phyloP scores from a whole-genome alignment of 1,140 invertebrate genomes.

The Drosophila takahashii region DNA sequence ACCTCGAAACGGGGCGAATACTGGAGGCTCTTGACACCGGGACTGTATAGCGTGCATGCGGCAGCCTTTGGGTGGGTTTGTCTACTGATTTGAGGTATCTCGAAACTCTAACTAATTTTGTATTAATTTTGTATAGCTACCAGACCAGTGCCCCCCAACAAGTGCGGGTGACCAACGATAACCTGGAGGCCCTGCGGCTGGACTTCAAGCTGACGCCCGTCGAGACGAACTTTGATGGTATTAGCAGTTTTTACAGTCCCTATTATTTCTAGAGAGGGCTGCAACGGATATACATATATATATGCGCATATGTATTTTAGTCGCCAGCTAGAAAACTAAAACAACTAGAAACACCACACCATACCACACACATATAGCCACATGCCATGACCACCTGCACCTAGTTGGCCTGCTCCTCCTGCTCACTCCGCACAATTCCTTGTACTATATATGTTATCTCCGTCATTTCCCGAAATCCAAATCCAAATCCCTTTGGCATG shows the following conservation, averaged over 20 bases:
- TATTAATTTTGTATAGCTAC: conserved; percentile 48
- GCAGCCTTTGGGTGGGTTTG: conserved; percentile 89
- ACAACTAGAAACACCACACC: background rate
- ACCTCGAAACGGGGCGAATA: conserved; percentile 93
- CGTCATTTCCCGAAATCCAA: background rate
- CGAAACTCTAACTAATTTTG: background rate
- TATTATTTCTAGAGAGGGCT: conserved; percentile 73
- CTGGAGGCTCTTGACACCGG: conserved; percentile 94
- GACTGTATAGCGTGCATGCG: conserved; percentile 90
- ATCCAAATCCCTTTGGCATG: conserved; percentile 1
- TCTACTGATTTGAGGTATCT: too few relatives aligned
- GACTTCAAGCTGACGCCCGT: conserved; percentile 81
- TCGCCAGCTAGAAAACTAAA: conserved; percentile 13
- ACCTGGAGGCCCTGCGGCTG: conserved; percentile 71
- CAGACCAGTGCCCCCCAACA: conserved; percentile 68
- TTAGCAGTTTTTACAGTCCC: conserved; percentile 83
- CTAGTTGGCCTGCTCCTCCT: conserved; percentile 28
- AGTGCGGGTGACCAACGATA: conserved; percentile 75
- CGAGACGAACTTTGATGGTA: conserved; percentile 82
- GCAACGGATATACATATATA: conserved; percentile 13
- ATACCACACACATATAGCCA: conserved; percentile 12
- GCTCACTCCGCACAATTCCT: conserved; percentile 19
- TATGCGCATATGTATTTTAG: conserved; percentile 22
- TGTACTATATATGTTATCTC: conserved; percentile 31
- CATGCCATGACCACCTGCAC: conserved; percentile 36